A percentile compares a stretch with the other conserved stretches of the same genome.
Conservation (phyloP, 1,140 invertebrate species). For the Scaptomyza pallida region DNA sequence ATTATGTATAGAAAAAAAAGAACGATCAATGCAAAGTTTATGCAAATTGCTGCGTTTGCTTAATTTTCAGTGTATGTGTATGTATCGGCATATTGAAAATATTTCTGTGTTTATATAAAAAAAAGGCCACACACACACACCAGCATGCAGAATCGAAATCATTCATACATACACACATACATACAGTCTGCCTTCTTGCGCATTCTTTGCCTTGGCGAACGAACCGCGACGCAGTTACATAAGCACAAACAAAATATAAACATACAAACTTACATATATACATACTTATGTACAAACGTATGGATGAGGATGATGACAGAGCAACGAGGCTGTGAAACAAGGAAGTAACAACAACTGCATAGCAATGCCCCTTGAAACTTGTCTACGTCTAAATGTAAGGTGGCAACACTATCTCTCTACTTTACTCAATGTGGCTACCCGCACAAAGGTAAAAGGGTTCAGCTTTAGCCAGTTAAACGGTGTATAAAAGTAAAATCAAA, state of each 20-base stretch:
- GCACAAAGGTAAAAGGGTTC: slow-evolving; percentile 41
- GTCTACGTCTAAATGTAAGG: slow-evolving; percentile 34
- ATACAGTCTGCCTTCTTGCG: slow-evolving; percentile 36
- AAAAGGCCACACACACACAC: slow-evolving; percentile 21
- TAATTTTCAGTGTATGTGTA: slow-evolving; percentile 21
- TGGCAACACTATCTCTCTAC: slow-evolving; percentile 31
- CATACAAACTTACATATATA: slow-evolving; percentile 4
- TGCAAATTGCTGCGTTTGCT: slow-evolving; percentile 33
- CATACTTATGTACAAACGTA: slow-evolving; percentile 5
- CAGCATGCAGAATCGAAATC: slow-evolving; percentile 18
- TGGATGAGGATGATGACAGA: slow-evolving; percentile 18
- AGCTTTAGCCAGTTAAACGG: slow-evolving; percentile 31
- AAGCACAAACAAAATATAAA: slow-evolving; percentile 18
- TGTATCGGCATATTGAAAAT: background rate
- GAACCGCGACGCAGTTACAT: slow-evolving; percentile 47
- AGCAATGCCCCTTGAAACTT: slow-evolving; percentile 51
- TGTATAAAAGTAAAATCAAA: slow-evolving; percentile 39
- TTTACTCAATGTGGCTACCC: slow-evolving; percentile 9
- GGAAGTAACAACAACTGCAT: slow-evolving; percentile 49
- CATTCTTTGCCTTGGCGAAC: slow-evolving; percentile 39
- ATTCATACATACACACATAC: slow-evolving; percentile 24
- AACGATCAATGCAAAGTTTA: slow-evolving; percentile 31
- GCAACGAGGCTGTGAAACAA: slow-evolving; percentile 42
- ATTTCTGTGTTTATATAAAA: slow-evolving; percentile 7
- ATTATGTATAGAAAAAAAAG: background rate